Conservation (phyloP, 2,888 invertebrate genomes). For the Xanthia icteritia region DNA sequence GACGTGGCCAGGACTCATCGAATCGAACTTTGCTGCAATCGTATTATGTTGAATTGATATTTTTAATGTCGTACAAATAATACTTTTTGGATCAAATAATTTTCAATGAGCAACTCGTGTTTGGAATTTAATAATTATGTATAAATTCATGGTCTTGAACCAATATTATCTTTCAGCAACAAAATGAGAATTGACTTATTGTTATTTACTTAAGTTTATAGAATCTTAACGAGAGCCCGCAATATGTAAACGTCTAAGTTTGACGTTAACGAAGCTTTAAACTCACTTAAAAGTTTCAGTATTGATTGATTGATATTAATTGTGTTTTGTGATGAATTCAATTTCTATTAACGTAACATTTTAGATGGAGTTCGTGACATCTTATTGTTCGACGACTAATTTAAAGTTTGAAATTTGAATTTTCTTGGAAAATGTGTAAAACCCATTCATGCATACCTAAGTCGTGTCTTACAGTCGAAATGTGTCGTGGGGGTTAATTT, state of each 20-base stretch:
- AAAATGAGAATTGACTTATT: constrained; percentile 7
- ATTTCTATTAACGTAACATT: constrained; percentile 34
- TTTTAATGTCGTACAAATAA: not conserved
- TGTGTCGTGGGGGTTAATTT: constrained; percentile 35
- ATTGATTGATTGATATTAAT: constrained; percentile 52
- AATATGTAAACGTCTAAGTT: constrained; percentile 33
- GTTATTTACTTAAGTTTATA: constrained; percentile 5
- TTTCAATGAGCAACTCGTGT: not conserved
- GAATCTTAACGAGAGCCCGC: constrained; percentile 23
- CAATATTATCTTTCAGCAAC: not conserved
- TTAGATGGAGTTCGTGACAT: constrained; percentile 17
- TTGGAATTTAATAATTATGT: not conserved
- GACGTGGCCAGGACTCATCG: not conserved
- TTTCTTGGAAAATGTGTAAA: constrained; percentile 11
- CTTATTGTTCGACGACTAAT: constrained; percentile 3
- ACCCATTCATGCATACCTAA: constrained; percentile 37
- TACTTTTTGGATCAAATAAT: not conserved
- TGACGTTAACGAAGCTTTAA: constrained; percentile 28
- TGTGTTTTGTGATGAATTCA: constrained; percentile 44
- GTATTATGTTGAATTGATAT: not conserved
- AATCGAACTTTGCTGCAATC: constrained; percentile 15
- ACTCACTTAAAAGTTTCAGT: constrained; percentile 43
- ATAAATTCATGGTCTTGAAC: not conserved
- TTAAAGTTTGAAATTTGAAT: constrained; percentile 2
- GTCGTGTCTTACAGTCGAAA: constrained; percentile 27